A percentile compares a stretch with the other conserved stretches of the same genome.
Evolutionary conservation across 2,113 vertebrate species (phyloP).

Genomic region (Psilopogon haemacephalus): DNA sequence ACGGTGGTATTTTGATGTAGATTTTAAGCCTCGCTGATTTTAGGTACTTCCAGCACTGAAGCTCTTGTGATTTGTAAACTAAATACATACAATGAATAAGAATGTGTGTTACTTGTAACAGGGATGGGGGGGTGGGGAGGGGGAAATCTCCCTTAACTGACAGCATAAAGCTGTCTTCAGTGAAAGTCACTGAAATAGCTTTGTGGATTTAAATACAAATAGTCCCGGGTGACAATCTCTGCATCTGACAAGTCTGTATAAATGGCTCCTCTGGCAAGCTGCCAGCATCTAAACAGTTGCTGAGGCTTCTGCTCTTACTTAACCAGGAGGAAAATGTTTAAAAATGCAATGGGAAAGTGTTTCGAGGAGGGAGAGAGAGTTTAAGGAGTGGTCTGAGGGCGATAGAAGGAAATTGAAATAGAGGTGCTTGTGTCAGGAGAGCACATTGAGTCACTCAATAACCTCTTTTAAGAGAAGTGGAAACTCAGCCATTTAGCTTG

Average conservation of each 20-base stretch:
- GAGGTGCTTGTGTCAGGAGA: background rate
- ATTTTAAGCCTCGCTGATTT: background rate
- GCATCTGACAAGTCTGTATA: background rate
- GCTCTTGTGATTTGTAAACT: background rate
- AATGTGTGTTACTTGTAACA: background rate
- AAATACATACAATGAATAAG: background rate
- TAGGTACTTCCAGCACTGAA: background rate
- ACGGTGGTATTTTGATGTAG: background rate
- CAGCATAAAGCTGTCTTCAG: background rate
- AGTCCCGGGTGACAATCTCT: background rate
- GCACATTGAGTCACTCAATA: rapidly evolving
- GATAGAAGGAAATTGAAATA: background rate
- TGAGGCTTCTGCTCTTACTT: background rate
- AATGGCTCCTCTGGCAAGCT: background rate
- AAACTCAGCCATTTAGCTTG: background rate
- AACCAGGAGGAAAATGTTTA: background rate
- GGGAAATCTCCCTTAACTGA: background rate
- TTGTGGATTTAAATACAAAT: background rate
- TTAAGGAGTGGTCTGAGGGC: background rate
- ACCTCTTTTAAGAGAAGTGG: background rate
- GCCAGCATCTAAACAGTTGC: background rate
- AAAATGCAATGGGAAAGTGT: background rate
- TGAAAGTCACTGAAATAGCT: background rate
- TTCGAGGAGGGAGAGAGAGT: background rate
- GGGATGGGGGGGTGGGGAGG: rapidly evolving